Conservation (phyloP, 2,888 invertebrate species). For the Ophraella communa region DNA sequence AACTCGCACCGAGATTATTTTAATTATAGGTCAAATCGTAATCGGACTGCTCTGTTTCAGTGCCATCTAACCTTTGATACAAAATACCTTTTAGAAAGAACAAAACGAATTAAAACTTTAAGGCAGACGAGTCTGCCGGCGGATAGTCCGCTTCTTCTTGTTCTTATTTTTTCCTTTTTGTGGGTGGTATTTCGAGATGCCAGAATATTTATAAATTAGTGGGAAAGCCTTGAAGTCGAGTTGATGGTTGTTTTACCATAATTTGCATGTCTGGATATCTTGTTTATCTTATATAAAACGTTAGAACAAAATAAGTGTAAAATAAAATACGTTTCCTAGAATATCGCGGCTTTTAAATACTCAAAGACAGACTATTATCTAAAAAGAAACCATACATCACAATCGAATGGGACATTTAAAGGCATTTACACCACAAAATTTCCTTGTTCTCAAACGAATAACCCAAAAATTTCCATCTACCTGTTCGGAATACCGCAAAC, state of each 20-base stretch:
- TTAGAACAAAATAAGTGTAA: background rate
- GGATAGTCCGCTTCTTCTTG: too few species aligned
- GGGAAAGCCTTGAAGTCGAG: background rate
- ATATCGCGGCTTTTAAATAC: background rate
- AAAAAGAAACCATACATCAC: background rate
- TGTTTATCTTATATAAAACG: too few species aligned
- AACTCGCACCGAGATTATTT: too few species aligned
- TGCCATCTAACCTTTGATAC: too few species aligned
- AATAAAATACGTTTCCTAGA: background rate
- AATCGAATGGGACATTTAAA: conserved; percentile 3
- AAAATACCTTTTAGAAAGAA: too few species aligned
- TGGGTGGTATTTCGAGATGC: conserved; percentile 24
- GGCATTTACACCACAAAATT: conserved; percentile 21
- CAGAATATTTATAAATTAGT: conserved; percentile 21
- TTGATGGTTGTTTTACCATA: background rate
- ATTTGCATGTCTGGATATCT: conserved; percentile 23
- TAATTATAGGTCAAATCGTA: too few species aligned
- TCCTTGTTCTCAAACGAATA: conserved; percentile 17
- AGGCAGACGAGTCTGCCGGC: too few species aligned
- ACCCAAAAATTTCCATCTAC: conserved; percentile 21
- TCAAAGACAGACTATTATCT: background rate
- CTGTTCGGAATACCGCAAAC: conserved; percentile 5
- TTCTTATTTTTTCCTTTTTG: conserved; percentile 23
- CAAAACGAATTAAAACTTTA: too few species aligned
- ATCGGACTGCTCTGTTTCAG: too few species aligned